phyloP scores from a whole-genome alignment of 2,888 invertebrate species.

The Incurvaria masculella region DNA sequence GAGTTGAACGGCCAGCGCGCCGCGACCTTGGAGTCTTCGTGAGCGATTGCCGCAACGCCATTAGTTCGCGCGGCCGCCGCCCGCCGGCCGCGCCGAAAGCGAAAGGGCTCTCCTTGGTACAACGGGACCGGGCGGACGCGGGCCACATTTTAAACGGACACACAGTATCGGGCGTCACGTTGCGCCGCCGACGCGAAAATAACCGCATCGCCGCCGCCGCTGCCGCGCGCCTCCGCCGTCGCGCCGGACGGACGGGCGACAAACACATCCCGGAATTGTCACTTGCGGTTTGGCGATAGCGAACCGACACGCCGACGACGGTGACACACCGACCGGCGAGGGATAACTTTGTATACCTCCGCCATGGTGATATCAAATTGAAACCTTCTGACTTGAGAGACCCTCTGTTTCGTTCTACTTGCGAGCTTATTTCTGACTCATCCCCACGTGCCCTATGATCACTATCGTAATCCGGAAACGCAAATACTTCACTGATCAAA shows the following conservation, averaged over 20 bases:
- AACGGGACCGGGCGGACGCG: background rate
- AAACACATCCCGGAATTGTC: background rate
- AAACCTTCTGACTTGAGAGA: too few species aligned
- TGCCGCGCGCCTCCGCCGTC: background rate
- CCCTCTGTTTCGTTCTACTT: too few species aligned
- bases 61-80: background rate
- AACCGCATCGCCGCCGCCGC: background rate
- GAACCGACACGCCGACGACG: background rate
- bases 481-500: too few species aligned
- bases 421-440: too few species aligned
- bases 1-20: slow-evolving; percentile 46
- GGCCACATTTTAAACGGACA: too few species aligned
- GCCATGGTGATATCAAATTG: too few species aligned
- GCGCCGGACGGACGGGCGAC: background rate
- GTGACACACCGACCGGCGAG: background rate
- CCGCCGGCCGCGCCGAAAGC: slow-evolving; percentile 35
- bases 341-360: too few species aligned
- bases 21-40: slow-evolving; percentile 35
- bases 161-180: background rate
- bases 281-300: background rate
- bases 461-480: too few species aligned
- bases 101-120: slow-evolving; percentile 33
- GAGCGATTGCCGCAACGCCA: slow-evolving; percentile 32
- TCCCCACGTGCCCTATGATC: too few species aligned
- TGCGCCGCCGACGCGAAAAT: background rate